phyloP scores from a whole-genome alignment of 2,113 vertebrate genomes.

The Hypomesus transpacificus region DNA sequence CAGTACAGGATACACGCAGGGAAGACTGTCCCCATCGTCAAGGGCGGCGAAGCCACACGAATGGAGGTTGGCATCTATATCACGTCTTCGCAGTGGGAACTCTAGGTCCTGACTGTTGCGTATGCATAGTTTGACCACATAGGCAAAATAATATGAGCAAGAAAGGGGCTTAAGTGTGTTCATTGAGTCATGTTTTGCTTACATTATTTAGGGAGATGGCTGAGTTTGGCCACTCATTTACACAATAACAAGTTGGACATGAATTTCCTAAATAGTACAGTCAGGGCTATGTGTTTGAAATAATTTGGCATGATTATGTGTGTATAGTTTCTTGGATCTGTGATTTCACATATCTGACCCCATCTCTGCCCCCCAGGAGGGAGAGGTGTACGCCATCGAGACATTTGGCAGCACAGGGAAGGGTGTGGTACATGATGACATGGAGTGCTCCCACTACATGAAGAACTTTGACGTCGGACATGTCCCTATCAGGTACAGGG shows the following conservation, averaged over 20 bases:
- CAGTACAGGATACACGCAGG: constrained; percentile 98
- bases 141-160: too few species aligned
- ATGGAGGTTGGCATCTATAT: constrained; percentile 82
- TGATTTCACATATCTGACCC: background rate
- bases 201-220: too few species aligned
- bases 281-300: background rate
- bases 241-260: too few species aligned
- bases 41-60: constrained; percentile 95
- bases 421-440: constrained; percentile 98
- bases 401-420: constrained; percentile 99
- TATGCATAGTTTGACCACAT: too few species aligned
- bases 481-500: constrained; percentile 92
- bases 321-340: background rate
- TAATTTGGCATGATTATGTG: background rate
- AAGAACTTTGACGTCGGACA: constrained; percentile 99
- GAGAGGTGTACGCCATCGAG: constrained; percentile 98
- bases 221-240: too few species aligned
- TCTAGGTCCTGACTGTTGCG: too few species aligned
- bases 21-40: constrained; percentile 98
- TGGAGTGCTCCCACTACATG: constrained; percentile 99
- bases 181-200: background rate
- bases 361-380: constrained; percentile 75
- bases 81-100: background rate
- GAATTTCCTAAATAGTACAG: too few species aligned
- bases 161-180: background rate